Conservation (phyloP, 2,113 vertebrate genomes). For the Eleginops maclovinus region DNA sequence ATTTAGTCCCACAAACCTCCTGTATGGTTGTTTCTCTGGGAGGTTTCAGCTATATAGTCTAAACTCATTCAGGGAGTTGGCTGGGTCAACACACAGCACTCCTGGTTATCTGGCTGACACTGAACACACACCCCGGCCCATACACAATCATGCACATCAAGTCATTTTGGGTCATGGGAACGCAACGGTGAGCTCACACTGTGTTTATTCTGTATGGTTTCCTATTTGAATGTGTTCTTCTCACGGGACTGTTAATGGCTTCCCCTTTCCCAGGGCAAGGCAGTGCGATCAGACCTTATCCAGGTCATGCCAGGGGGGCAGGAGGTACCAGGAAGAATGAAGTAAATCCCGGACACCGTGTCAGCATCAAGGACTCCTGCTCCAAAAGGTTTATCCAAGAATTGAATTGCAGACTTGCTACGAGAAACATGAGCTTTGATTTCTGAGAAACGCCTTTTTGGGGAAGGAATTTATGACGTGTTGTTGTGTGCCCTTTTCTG, state of each 20-base stretch:
- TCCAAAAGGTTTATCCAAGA: conserved; percentile 41
- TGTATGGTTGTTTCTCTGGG: background rate
- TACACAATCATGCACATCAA: conserved; percentile 61
- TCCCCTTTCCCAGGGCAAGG: conserved; percentile 82
- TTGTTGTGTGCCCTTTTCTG: conserved; percentile 25
- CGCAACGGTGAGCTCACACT: conserved; percentile 57
- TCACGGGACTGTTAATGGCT: conserved; percentile 84
- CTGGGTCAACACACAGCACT: conserved; percentile 54
- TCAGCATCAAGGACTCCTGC: conserved; percentile 46
- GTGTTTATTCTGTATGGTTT: conserved; percentile 82
- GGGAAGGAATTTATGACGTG: conserved; percentile 23
- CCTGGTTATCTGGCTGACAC: conserved; percentile 67
- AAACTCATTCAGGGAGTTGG: conserved; percentile 52
- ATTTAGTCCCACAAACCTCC: background rate
- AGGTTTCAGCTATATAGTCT: conserved; percentile 43
- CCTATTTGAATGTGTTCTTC: conserved; percentile 81
- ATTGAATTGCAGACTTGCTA: conserved; percentile 33
- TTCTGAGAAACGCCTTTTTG: conserved; percentile 3
- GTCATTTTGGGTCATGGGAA: conserved; percentile 80
- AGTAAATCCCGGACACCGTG: conserved; percentile 26
- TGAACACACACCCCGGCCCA: conserved; percentile 42
- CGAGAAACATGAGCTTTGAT: conserved; percentile 36
- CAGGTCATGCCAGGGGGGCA: conserved; percentile 72
- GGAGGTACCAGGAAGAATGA: conserved; percentile 63
- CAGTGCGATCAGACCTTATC: conserved; percentile 69